Evolutionary conservation across 2,113 vertebrate genomes (phyloP), one percentile per base, ranked within the genome.

Genomic region (Hipposideros armiger): DNA sequence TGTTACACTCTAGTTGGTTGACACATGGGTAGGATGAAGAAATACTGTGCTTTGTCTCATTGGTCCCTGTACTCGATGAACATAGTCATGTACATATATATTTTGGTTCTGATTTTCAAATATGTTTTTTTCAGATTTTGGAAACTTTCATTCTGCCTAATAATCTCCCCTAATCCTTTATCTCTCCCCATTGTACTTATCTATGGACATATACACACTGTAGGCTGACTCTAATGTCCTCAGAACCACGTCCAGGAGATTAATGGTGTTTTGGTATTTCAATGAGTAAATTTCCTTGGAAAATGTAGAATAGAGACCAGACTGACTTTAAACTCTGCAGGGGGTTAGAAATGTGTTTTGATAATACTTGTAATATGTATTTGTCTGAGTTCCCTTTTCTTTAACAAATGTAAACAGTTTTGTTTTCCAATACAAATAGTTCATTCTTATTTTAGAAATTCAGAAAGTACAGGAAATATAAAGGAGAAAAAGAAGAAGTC

Each of bases 371-470:
- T 66, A 89, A 36, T 3, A 45, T 72, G 36, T 72, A 50, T 86
- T 91, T 24, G 52, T 86, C 24, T 42, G 54, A 50, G n/a, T 69
- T 89, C 60, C 9, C 14, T 86, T 84, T 85, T 87, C 10, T 67
- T 54, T 26, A 96, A 54, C 10, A 80, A 80, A 50, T 47, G 11
- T 81, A 85, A 96, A 60, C 15, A 50, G 26, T 69, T 94, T 92
- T 74, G 10, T 42, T 93, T 85, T 26, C 52, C 86, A 95, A 17
- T 64, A 96, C 86, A 91, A 47, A 58, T 24, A 73, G 81, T 83
- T 90, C 10, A 83, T 90, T 66, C 42, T 87, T 56, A 50, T 42
- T 60, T 95, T 73, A 22, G 87, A 92, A 92, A 58, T 42, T 56
- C 11, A 73, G 10, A 85, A 86, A 82, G 17, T 69, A 77, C 11